Evolutionary conservation across 2,113 vertebrate genomes (phyloP).

Genomic region (Acanthisitta chloris): DNA sequence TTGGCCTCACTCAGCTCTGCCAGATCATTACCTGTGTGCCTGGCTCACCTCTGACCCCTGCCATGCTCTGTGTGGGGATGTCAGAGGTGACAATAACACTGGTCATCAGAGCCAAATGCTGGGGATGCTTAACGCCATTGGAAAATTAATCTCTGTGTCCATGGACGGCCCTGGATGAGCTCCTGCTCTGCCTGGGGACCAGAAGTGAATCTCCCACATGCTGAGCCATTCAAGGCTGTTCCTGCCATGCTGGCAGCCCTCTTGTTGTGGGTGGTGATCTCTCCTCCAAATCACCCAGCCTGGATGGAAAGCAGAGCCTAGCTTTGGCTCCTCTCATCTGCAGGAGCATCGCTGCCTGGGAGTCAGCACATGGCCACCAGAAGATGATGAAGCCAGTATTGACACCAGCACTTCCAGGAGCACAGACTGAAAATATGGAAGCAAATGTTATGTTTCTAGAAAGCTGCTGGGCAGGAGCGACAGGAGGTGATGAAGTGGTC

Average conservation of each 20-base stretch:
- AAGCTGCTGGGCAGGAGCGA: neutral
- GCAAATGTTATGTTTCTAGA: rapidly evolving
- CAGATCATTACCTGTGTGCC: neutral
- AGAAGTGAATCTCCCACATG: rapidly evolving
- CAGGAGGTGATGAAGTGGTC: neutral
- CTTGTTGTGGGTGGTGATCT: neutral
- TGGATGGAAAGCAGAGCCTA: neutral
- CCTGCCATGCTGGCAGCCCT: neutral
- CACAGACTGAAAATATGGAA: neutral
- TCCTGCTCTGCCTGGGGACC: neutral
- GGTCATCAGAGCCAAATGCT: neutral
- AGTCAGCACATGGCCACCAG: rapidly evolving
- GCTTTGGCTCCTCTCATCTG: neutral
- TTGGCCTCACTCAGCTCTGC: neutral
- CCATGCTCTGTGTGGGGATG: neutral
- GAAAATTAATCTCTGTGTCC: neutral
- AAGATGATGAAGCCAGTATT: neutral
- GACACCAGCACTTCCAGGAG: neutral
- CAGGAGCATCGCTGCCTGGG: neutral
- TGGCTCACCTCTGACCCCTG: neutral
- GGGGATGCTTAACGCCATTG: neutral
- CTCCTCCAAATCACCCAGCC: neutral
- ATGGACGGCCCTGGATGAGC: neutral
- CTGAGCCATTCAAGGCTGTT: neutral
- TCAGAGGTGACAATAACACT: neutral